phyloP scores from a whole-genome alignment of 2,888 invertebrate genomes.

The Aphidoletes aphidimyza region DNA sequence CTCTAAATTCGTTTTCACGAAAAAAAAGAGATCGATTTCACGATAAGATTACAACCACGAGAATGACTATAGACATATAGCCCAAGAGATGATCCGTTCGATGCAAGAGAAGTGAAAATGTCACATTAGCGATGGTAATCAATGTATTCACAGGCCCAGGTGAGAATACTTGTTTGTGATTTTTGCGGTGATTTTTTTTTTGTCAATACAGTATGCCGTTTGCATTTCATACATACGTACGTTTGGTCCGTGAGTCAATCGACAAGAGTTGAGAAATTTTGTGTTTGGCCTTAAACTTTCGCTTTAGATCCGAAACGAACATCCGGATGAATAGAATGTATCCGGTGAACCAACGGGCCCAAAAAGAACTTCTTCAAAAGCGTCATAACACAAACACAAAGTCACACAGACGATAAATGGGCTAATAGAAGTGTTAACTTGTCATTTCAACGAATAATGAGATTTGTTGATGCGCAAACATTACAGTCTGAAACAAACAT shows the following conservation, averaged over 20 bases:
- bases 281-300: not conserved
- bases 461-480: not conserved
- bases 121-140: not conserved
- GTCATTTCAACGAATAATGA: not conserved
- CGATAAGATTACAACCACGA: slow-evolving; percentile 10
- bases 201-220: too few species aligned
- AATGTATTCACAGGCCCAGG: too few species aligned
- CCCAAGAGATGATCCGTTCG: not conserved
- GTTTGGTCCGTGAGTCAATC: too few species aligned
- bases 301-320: not conserved
- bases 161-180: too few species aligned
- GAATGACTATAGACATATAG: not conserved
- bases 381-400: slow-evolving; percentile 26
- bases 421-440: slow-evolving; percentile 51
- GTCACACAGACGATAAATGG: not conserved
- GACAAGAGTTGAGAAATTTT: too few species aligned
- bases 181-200: too few species aligned
- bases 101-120: not conserved
- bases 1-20: not conserved
- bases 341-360: not conserved
- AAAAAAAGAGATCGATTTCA: slow-evolving; percentile 11
- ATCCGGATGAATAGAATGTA: slow-evolving; percentile 29
- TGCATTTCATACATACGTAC: too few species aligned
- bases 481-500: not conserved
- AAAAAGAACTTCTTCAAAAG: not conserved